Percentiles rank a stretch among this genome's conserved stretches.
Conservation (phyloP, 2,797 vertebrate species). For the Thaleichthys pacificus region DNA sequence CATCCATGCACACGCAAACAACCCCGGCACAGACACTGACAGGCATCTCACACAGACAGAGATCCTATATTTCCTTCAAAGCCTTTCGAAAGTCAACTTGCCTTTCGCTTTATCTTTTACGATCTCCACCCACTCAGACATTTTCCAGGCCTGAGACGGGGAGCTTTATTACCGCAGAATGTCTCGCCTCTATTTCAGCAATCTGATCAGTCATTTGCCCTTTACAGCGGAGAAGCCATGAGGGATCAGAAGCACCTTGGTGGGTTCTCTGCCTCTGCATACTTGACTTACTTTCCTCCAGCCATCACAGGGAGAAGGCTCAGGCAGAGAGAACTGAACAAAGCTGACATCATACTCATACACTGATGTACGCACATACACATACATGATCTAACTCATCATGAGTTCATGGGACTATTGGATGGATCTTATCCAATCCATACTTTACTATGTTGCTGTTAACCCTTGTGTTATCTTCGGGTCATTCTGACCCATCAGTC, state of each 20-base stretch:
- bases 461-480: no score
- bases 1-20: constrained; percentile 22
- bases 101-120: constrained; percentile 39
- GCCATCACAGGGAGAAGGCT: constrained; percentile 33
- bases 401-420: neutral
- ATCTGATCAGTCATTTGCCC: constrained; percentile 68
- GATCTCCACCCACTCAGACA: constrained; percentile 43
- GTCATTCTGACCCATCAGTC: no score
- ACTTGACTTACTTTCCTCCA: constrained; percentile 44
- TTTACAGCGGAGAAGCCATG: constrained; percentile 51
- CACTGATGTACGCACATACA: constrained; percentile 36
- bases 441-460: neutral
- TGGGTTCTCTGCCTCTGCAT: constrained; percentile 56
- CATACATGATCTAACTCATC: constrained; percentile 16
- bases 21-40: constrained; percentile 7
- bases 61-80: constrained; percentile 38
- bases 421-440: neutral
- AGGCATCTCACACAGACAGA: constrained; percentile 28
- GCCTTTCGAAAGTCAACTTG: constrained; percentile 28
- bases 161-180: constrained; percentile 58
- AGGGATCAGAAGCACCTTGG: constrained; percentile 62
- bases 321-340: constrained; percentile 39
- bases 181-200: constrained; percentile 55
- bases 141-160: neutral
- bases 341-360: constrained; percentile 33